Base-by-base conservation (phyloP, 2,797 vertebrate species). In the Cottoperca gobio region DNA sequence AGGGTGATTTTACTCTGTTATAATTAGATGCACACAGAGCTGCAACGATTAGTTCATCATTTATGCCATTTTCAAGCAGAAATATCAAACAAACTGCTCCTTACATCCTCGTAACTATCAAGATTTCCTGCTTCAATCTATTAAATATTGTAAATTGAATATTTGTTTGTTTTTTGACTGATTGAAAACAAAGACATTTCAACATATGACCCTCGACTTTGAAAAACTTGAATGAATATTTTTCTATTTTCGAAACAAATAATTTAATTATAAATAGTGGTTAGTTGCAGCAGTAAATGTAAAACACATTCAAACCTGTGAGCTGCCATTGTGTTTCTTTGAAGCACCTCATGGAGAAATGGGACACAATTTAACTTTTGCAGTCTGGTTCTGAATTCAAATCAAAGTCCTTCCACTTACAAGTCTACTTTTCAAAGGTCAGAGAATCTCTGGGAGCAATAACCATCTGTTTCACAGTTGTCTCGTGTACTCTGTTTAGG, bases 401-500 rank as follows among this genome's bases (percentile, higher is more conserved):
- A 76, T 67, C 49, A n/a, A 23, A 62, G 62, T 67, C 71, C 76
- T 86, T 74, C 73, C 65, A 84, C 79, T 81, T 84, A 76, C 62
- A 65, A 61, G 64, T 79, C 59, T 58, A 17, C 48, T 70, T 80
- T 82, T 79, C 73, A 86, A 87, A 88, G 91, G 88, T 89, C 79
- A 86, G 48, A 79, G 66, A 79, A 80, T 75, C 59, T 83, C 43
- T 26, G 37, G 68, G 52, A 84, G 81, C 83, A 86, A 88, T 80
- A 83, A 73, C 69, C 83, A 83, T 90, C 74, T 85, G 81, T 71
- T 91, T 86, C 80, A 78, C 83, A 74, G 74, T 81, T 81, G 77
- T 88, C 70, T 82, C 76, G 68, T 82, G 76, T 76, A 53, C 77
- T 76, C 43, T 70, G 75, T 76, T 80, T 78, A 80, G 37, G 62